Percentiles rank a stretch among this genome's conserved stretches.
These are phyloP conservation scores for Aelia acuminata DNA, from an alignment of 2,888 invertebrate genomes.

Conservation along the genomic window DNA sequence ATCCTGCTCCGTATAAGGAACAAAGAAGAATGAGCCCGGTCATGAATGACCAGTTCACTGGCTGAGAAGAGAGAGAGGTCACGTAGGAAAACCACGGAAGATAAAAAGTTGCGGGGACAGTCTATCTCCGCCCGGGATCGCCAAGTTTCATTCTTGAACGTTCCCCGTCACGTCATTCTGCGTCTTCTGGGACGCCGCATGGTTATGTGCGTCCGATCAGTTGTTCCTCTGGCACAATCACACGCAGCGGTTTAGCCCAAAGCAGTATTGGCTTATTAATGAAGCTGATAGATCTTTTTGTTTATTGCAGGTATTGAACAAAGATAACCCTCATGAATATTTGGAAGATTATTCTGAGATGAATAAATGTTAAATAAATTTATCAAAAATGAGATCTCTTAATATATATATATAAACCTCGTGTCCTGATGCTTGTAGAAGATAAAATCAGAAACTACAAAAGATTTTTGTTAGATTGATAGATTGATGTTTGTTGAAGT, in stretches of 20 bases:
- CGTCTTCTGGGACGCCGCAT: background rate
- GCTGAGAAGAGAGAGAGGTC: slow-evolving; percentile 26
- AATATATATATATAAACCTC: no score
- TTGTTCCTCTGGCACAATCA: background rate
- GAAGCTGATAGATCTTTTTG: background rate
- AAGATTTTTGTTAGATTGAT: no score
- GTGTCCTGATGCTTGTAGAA: no score
- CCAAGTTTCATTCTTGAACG: slow-evolving; percentile 6
- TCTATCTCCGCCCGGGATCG: background rate
- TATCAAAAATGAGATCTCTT: no score
- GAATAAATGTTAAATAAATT: no score
- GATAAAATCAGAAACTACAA: no score
- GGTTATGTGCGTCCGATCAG: background rate
- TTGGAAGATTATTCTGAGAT: no score
- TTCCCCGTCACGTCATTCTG: background rate
- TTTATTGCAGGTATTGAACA: no score
- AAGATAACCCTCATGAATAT: no score
- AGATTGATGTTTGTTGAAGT: no score
- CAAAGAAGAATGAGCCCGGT: slow-evolving; percentile 22
- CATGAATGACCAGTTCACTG: slow-evolving; percentile 46
- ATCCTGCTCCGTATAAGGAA: background rate
- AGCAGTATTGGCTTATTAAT: no score
- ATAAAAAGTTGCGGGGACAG: slow-evolving; percentile 43
- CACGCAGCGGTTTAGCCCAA: no score
- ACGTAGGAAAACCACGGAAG: slow-evolving; percentile 37